phyloP scores from a whole-genome alignment of 2,113 vertebrate genomes.

The Limanda limanda region DNA sequence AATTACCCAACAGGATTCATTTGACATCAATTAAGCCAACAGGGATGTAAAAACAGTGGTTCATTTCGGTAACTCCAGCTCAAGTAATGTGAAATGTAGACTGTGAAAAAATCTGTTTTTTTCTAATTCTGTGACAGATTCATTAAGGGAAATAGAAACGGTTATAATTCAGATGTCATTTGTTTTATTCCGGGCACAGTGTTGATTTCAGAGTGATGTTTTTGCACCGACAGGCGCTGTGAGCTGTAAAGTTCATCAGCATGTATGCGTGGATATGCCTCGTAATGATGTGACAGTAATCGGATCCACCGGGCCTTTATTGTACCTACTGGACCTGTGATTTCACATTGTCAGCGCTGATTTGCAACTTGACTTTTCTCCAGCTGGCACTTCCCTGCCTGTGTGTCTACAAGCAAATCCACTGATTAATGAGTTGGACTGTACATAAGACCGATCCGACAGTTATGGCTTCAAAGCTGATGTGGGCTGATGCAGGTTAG shows the following conservation, averaged over 20 bases:
- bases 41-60: neutral
- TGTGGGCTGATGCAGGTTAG: constrained; percentile 32
- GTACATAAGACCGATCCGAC: constrained; percentile 58
- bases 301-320: constrained; percentile 41
- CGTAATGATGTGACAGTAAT: constrained; percentile 40
- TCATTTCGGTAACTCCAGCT: neutral
- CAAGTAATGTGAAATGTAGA: neutral
- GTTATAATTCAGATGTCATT: neutral
- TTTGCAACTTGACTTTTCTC: constrained; percentile 36
- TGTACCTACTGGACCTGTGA: constrained; percentile 48
- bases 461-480: constrained; percentile 71
- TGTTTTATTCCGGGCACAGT: neutral
- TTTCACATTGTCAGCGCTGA: constrained; percentile 47
- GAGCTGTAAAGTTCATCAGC: constrained; percentile 34
- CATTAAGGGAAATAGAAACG: neutral
- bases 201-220: too few relatives aligned
- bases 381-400: constrained; percentile 21
- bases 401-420: constrained; percentile 37
- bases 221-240: too few relatives aligned
- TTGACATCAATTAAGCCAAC: neutral
- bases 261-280: neutral
- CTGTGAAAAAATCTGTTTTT: neutral
- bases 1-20: neutral
- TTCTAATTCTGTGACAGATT: neutral
- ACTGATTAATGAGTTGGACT: constrained; percentile 55